These are phyloP conservation scores for Tineola bisselliella DNA, from an alignment of 2,888 invertebrate genomes.

Conservation along the genomic window DNA sequence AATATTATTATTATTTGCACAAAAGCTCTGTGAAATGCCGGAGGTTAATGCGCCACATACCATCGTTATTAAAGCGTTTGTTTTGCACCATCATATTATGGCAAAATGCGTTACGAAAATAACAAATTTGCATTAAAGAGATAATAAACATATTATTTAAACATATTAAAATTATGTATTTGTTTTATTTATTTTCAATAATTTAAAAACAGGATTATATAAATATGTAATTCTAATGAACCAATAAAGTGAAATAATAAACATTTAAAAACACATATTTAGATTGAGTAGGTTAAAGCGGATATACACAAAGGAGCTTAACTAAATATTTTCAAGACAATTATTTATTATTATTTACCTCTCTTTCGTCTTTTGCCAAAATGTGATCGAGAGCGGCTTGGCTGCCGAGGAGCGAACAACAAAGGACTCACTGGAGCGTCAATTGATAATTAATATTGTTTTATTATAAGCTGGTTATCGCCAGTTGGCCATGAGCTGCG, in stretches of 20 bases:
- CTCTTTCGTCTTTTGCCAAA: neutral
- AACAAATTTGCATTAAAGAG: neutral
- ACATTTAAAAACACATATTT: no score
- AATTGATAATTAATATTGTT: conserved; percentile 57
- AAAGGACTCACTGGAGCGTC: conserved; percentile 34
- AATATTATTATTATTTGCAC: conserved; percentile 42
- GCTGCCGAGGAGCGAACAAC: conserved; percentile 20
- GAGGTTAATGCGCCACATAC: conserved; percentile 50
- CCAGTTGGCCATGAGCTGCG: conserved; percentile 21
- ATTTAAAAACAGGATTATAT: no score
- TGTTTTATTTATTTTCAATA: no score
- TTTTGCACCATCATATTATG: neutral
- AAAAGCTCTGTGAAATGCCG: conserved; percentile 43
- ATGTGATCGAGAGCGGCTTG: neutral
- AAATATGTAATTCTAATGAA: no score
- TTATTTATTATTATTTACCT: no score
- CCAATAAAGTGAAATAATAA: no score
- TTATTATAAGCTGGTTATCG: conserved; percentile 55
- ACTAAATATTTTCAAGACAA: no score
- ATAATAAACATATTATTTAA: neutral
- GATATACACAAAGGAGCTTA: no score
- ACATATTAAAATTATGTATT: no score
- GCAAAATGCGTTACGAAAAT: neutral
- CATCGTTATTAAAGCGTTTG: conserved; percentile 43
- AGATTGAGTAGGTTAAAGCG: no score